Evolutionary conservation across 2,888 invertebrate genomes (phyloP), one percentile per base, ranked within the genome.

Genomic region (Cremastinae sp.): DNA sequence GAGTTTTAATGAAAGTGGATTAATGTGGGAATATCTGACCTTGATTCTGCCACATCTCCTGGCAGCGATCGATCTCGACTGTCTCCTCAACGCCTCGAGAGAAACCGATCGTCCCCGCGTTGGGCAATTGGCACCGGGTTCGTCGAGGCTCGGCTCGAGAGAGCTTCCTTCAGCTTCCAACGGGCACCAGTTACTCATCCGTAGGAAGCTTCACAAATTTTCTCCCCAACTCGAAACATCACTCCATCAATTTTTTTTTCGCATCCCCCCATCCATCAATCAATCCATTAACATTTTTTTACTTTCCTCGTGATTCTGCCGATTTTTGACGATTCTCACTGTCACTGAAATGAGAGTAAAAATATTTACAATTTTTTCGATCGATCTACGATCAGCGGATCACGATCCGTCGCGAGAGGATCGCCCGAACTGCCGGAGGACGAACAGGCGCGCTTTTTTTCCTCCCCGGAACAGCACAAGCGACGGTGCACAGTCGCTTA

Each of bases 31-130:
- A 45, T 61, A 55, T 69, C 92, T 91, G 91, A 95, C 95, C 94
- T 95, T 95, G 91, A 95, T 95, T 93, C 94, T 94, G 91, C 94
- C 93, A 90, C 93, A 93, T 92, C 93, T 93, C 90, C 92, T 94
- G 90, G 95, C 95, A 92, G 95, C 95, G 91, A 96, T 94, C 91
- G 95, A 95, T 93, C 95, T 94, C 91, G 95, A 95, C 91, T 95
- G 95, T 88, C 94, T 94, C 90, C 95, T 93, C 92, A 96, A 92
- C 90, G 94, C 94, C 94, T 95, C 95, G 95, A 94, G 93, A 90
- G 90, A 92, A 91, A 83, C 82, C 79, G 85, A 82, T 83, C 62
- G 75, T 64, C 59, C 49, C 49, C 64, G 28, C 65, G 58, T 72
- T 73, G 28, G 74, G 61, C 62, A 64, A 41, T 61, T 59, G 59